Conservation (phyloP, 2,888 invertebrate species). For the Philereme vetulata region DNA sequence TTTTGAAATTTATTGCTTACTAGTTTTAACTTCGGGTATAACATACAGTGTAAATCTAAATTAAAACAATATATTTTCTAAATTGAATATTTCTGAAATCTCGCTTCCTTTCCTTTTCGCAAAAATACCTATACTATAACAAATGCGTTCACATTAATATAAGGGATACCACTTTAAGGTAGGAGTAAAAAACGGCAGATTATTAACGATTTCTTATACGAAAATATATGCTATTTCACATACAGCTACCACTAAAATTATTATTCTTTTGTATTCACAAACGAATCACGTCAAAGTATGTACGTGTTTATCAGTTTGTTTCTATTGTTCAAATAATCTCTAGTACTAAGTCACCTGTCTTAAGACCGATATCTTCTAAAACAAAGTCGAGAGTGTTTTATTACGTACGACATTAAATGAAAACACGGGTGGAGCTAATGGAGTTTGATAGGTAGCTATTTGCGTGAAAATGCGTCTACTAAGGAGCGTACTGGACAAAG, state of each 20-base stretch:
- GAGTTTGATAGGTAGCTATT: too few species aligned
- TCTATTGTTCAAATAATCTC: too few species aligned
- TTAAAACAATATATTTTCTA: too few species aligned
- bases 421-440: neutral
- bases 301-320: too few species aligned
- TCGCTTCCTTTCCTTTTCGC: neutral
- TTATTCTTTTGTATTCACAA: conserved; percentile 6
- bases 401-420: too few species aligned
- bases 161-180: conserved; percentile 2
- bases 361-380: conserved; percentile 19
- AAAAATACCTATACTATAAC: conserved; percentile 14
- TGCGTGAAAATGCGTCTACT: too few species aligned
- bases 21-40: too few species aligned
- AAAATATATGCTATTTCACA: conserved; percentile 2
- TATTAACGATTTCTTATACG: neutral
- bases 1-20: too few species aligned
- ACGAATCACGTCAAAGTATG: too few species aligned
- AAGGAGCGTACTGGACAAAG: too few species aligned
- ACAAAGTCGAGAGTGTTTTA: conserved; percentile 1
- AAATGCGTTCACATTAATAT: conserved; percentile 12
- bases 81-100: too few species aligned
- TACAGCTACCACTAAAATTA: neutral
- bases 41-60: too few species aligned
- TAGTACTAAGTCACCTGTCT: neutral
- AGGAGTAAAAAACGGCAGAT: neutral